Percentiles rank a stretch among this genome's conserved stretches.
Conservation (phyloP, 2,888 invertebrate genomes). For the Polydrusus cervinus region DNA sequence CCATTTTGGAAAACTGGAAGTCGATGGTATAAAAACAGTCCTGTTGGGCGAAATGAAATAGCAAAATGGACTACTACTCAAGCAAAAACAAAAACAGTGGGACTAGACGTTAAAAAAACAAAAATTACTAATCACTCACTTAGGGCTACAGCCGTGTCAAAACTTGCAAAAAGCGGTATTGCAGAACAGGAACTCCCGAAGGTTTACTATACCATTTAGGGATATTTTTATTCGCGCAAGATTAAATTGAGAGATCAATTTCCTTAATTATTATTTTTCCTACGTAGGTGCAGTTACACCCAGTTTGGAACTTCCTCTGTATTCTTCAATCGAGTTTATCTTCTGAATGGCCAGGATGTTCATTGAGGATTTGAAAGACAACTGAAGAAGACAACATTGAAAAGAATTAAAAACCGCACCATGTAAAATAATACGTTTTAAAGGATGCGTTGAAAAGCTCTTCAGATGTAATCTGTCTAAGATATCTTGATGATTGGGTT, state of each 20-base stretch:
- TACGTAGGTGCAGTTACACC: conserved; percentile 28
- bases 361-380: conserved; percentile 56
- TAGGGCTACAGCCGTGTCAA: too few relatives aligned
- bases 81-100: too few relatives aligned
- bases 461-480: conserved; percentile 53
- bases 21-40: too few relatives aligned
- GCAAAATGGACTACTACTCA: too few relatives aligned
- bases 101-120: too few relatives aligned
- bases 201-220: too few relatives aligned
- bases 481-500: conserved; percentile 48
- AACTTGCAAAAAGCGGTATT: too few relatives aligned
- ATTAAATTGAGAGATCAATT: conserved; percentile 4
- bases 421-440: conserved; percentile 56
- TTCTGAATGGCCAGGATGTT: conserved; percentile 59
- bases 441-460: conserved; percentile 52
- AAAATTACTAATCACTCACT: too few relatives aligned
- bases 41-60: too few relatives aligned
- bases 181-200: too few relatives aligned
- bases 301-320: conserved; percentile 49
- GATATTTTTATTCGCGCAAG: not conserved
- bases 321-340: conserved; percentile 51
- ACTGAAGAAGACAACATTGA: conserved; percentile 49
- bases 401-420: conserved; percentile 43
- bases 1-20: too few relatives aligned
- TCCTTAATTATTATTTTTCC: conserved; percentile 25